Evolutionary conservation across 2,113 vertebrate species (phyloP).

Genomic region (Capreolus pygargus): DNA sequence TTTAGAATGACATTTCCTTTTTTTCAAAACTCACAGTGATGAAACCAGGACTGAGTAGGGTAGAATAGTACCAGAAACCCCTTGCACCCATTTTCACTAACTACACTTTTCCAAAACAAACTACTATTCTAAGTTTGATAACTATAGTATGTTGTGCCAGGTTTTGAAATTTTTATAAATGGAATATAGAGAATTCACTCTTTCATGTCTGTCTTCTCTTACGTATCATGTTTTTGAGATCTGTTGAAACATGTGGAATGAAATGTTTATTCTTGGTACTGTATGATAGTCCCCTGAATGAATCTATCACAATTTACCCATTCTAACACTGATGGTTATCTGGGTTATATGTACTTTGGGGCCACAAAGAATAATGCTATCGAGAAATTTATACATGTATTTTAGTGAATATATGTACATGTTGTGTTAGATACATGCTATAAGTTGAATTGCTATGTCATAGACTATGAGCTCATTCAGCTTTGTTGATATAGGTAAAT

Average conservation of each 20-base stretch:
- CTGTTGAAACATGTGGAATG: neutral
- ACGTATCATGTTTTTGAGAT: neutral
- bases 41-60: neutral
- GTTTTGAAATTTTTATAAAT: neutral
- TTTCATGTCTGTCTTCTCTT: neutral
- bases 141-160: neutral
- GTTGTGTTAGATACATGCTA: neutral
- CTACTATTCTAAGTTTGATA: neutral
- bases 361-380: neutral
- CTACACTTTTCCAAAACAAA: neutral
- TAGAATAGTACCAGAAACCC: neutral
- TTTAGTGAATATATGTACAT: neutral
- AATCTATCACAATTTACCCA: neutral
- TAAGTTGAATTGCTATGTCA: neutral
- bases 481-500: neutral
- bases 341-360: neutral
- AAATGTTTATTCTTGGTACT: neutral
- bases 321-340: neutral
- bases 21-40: neutral
- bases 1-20: neutral
- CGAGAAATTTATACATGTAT: neutral
- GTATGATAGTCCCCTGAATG: neutral
- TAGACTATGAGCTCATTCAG: neutral
- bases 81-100: neutral
- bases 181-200: neutral